phyloP scores from a whole-genome alignment of 2,797 vertebrate genomes.

The Anguilla pacifica region DNA sequence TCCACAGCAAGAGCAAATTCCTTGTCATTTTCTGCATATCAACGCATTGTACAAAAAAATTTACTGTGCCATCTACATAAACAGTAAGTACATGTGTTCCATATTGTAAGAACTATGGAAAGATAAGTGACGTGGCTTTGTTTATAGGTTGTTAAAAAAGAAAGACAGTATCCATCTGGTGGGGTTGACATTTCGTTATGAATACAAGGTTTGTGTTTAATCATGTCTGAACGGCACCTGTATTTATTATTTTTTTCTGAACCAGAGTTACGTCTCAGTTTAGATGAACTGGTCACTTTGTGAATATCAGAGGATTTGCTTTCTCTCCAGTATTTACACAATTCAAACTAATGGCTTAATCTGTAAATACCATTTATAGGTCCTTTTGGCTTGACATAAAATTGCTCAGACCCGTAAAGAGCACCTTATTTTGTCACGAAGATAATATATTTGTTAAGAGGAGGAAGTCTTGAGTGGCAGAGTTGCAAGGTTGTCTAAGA shows the following conservation, averaged over 20 bases:
- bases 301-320: slow-evolving; percentile 47
- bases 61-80: neutral
- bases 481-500: neutral
- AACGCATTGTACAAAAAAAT: neutral
- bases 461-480: neutral
- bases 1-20: neutral
- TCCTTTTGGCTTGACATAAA: neutral
- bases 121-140: slow-evolving; percentile 49
- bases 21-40: neutral
- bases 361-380: neutral
- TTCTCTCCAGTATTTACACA: slow-evolving; percentile 28
- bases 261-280: slow-evolving; percentile 52
- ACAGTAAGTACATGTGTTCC: neutral
- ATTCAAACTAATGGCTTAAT: neutral
- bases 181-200: slow-evolving; percentile 49
- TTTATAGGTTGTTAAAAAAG: slow-evolving; percentile 53
- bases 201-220: slow-evolving; percentile 58
- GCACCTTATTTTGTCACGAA: no score
- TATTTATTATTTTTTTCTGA: slow-evolving; percentile 59
- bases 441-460: neutral
- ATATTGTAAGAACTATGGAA: slow-evolving; percentile 20
- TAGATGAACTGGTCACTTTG: slow-evolving; percentile 53
- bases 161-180: slow-evolving; percentile 57
- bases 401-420: neutral
- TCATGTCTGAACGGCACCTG: slow-evolving; percentile 49